phyloP scores from a whole-genome alignment of 1,140 invertebrate species.

The Ceratosolen fusciceps region DNA sequence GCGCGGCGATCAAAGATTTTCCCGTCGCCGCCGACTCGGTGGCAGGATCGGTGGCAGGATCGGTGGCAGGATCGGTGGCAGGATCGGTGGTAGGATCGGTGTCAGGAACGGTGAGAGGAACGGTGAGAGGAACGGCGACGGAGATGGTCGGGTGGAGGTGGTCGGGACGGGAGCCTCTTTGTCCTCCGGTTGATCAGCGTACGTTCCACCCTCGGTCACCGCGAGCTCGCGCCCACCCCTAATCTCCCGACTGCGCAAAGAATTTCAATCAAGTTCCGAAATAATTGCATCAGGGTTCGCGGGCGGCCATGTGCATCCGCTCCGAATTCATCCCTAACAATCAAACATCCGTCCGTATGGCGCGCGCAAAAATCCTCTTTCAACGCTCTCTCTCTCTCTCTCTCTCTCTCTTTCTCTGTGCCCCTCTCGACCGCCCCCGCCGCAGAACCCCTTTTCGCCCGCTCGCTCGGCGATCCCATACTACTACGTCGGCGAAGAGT shows the following conservation, averaged over 20 bases:
- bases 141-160: no score
- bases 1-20: no score
- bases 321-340: constrained; percentile 16
- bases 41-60: no score
- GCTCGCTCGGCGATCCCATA: not conserved
- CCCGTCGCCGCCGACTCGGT: no score
- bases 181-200: no score
- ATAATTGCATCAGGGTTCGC: constrained; percentile 13
- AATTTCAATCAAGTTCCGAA: constrained; percentile 18
- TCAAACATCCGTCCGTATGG: not conserved
- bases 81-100: no score
- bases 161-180: no score
- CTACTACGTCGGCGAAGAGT: not conserved
- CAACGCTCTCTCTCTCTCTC: no score
- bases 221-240: not conserved
- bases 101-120: no score
- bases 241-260: not conserved
- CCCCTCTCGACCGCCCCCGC: not conserved
- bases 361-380: not conserved
- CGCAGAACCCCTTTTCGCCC: not conserved
- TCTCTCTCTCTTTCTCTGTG: no score
- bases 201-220: not conserved
- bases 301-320: not conserved
- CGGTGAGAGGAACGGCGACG: no score
- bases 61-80: no score